These are phyloP conservation scores for Pocillopora damicornis DNA, from an alignment of 64 coral and sea anemone species.

Conservation along the genomic window DNA sequence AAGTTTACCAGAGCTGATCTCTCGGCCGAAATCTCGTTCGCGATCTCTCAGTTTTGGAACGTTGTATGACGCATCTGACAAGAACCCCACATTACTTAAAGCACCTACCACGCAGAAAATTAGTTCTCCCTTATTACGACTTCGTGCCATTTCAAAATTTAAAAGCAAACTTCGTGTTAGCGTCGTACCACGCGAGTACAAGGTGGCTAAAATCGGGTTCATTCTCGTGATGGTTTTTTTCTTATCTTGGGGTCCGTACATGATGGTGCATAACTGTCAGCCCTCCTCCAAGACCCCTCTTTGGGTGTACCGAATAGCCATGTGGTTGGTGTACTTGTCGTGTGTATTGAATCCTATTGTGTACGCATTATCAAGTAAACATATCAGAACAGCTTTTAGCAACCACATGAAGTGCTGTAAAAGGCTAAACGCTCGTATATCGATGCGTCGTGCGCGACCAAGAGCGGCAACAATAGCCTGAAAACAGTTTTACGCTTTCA, in stretches of 20 bases:
- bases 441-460: background rate
- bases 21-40: background rate
- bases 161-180: constrained; percentile 54
- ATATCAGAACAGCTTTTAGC: constrained; percentile 71
- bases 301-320: constrained; percentile 66
- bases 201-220: constrained; percentile 82
- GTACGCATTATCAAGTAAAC: constrained; percentile 80
- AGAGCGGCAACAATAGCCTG: background rate
- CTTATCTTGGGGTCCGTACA: constrained; percentile 83
- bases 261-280: constrained; percentile 72
- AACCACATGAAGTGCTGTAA: constrained; percentile 40
- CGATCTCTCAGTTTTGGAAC: constrained; percentile 43
- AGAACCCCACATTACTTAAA: background rate
- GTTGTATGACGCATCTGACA: background rate
- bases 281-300: constrained; percentile 16
- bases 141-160: constrained; percentile 66
- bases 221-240: constrained; percentile 78
- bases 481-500: too few species aligned
- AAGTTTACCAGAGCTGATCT: background rate
- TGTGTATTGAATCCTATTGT: constrained; percentile 80
- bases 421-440: background rate
- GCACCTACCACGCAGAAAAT: background rate
- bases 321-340: constrained; percentile 79
- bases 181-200: constrained; percentile 67
- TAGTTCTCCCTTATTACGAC: constrained; percentile 33